phyloP scores from a whole-genome alignment of 2,797 vertebrate species.

The Hoplostethus mediterraneus region DNA sequence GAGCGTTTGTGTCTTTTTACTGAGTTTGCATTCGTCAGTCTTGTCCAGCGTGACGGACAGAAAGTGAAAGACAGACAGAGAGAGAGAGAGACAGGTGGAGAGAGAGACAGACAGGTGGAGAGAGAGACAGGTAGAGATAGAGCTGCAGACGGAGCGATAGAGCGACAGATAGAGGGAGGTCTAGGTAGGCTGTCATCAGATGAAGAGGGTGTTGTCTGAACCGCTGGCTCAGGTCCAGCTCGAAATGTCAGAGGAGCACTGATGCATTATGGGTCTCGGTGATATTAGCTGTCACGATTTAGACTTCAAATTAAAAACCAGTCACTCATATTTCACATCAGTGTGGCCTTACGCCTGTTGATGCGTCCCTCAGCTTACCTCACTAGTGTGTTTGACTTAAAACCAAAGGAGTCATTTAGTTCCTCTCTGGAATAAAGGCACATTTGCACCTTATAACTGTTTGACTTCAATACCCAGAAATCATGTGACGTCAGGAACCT shows the following conservation, averaged over 20 bases:
- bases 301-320: not conserved
- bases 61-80: not conserved
- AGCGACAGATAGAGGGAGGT: not conserved
- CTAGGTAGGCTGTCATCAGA: conserved; percentile 36
- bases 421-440: no score
- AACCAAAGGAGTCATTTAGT: no score
- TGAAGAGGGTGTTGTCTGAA: conserved; percentile 38
- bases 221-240: conserved; percentile 24
- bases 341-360: not conserved
- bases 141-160: conserved; percentile 3
- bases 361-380: no score
- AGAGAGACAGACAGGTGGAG: not conserved
- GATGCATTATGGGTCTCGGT: conserved; percentile 29
- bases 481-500: no score
- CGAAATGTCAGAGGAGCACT: conserved; percentile 44
- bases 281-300: conserved; percentile 7
- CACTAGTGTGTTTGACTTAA: no score
- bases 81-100: conserved; percentile 2
- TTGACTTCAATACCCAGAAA: no score
- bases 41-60: not conserved
- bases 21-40: not conserved
- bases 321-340: not conserved
- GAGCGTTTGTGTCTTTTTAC: not conserved
- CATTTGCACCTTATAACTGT: no score
- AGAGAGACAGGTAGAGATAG: not conserved